Conservation (phyloP, 1,140 invertebrate genomes). For the Pantala flavescens region DNA sequence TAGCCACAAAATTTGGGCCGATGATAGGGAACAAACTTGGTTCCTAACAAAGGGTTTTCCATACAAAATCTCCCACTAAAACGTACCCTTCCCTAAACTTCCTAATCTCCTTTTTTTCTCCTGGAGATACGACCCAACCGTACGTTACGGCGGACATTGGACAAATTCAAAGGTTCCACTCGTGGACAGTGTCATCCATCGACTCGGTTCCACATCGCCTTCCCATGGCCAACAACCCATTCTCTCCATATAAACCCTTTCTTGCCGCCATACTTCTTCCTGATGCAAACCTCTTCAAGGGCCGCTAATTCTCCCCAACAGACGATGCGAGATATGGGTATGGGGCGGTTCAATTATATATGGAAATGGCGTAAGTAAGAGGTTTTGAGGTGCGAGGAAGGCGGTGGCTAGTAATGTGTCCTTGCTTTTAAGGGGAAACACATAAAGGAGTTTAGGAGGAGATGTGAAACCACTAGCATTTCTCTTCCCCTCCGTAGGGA, state of each 20-base stretch:
- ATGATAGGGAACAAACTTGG: no score
- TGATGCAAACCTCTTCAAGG: not conserved
- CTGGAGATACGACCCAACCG: not conserved
- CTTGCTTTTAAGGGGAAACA: not conserved
- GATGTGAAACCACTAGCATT: no score
- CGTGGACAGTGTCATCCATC: constrained; percentile 7
- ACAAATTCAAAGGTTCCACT: not conserved
- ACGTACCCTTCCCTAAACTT: not conserved
- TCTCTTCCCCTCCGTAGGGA: no score
- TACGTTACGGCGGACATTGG: not conserved
- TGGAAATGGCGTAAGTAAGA: no score
- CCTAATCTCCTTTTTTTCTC: not conserved
- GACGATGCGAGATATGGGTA: not conserved
- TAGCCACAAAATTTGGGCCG: no score
- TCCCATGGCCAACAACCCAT: not conserved
- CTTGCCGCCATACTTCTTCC: not conserved
- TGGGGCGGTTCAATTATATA: not conserved
- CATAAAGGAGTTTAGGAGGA: no score
- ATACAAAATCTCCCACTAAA: not conserved
- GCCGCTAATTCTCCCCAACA: not conserved
- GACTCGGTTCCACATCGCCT: not conserved
- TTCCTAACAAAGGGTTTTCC: no score
- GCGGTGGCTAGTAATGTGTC: not conserved
- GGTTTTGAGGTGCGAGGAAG: not conserved
- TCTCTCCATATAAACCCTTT: not conserved